A percentile compares a stretch with the other conserved stretches of the same genome.
Conservation (phyloP, 2,113 vertebrate species). For the Xiphophorus maculatus region DNA sequence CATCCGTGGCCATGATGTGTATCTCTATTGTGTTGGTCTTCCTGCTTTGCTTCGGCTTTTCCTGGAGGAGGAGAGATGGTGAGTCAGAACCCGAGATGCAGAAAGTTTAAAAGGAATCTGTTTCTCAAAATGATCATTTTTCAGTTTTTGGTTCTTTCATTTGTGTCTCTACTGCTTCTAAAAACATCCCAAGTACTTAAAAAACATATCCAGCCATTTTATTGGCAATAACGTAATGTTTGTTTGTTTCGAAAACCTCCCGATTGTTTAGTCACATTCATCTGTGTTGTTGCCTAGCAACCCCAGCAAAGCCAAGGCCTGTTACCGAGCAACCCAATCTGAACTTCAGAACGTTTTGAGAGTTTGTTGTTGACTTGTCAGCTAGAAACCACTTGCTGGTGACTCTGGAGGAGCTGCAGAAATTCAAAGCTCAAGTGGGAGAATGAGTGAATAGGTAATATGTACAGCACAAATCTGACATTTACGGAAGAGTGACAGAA, state of each 20-base stretch:
- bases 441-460: background rate
- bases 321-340: background rate
- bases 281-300: too few relatives aligned
- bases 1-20: constrained; percentile 80
- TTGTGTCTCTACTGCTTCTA: too few relatives aligned
- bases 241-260: too few relatives aligned
- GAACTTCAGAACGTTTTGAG: background rate
- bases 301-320: too few relatives aligned
- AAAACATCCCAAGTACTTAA: too few relatives aligned
- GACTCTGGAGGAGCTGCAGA: background rate
- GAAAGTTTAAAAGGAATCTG: background rate
- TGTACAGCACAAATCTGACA: background rate
- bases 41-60: constrained; percentile 82
- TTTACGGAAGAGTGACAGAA: background rate
- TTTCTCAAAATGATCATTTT: too few relatives aligned
- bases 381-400: background rate
- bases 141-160: too few relatives aligned
- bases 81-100: constrained; percentile 22
- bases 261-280: too few relatives aligned
- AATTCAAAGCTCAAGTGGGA: background rate
- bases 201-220: too few relatives aligned
- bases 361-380: too few relatives aligned
- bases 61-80: constrained; percentile 83
- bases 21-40: constrained; percentile 81
- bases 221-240: too few relatives aligned